Conservation (phyloP, 2,797 vertebrate genomes). For the Hydrolagus colliei region DNA sequence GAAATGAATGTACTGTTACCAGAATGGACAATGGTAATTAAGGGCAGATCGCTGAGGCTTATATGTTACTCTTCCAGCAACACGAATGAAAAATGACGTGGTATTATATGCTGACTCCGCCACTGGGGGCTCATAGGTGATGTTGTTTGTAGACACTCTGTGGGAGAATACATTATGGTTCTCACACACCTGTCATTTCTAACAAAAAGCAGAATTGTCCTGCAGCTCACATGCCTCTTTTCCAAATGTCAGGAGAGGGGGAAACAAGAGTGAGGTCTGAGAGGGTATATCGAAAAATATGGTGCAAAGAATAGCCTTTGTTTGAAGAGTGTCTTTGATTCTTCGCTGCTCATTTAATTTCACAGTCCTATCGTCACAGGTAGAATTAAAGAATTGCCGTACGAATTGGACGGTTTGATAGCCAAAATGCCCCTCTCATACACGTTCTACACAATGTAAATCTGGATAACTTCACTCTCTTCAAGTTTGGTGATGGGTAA, state of each 20-base stretch:
- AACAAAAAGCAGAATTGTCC: neutral
- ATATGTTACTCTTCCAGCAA: too few species aligned
- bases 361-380: too few species aligned
- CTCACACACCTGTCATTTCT: neutral
- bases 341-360: neutral
- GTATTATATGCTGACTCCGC: too few species aligned
- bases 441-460: too few species aligned
- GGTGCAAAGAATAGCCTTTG: neutral
- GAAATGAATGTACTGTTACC: too few species aligned
- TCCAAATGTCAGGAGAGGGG: neutral
- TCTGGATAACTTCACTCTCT: neutral
- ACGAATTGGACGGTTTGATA: too few species aligned
- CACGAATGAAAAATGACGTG: too few species aligned
- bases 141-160: neutral
- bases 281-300: neutral
- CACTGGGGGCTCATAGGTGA: neutral
- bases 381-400: too few species aligned
- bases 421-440: too few species aligned
- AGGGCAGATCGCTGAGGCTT: too few species aligned
- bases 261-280: neutral
- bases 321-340: neutral
- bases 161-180: neutral
- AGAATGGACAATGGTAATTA: too few species aligned
- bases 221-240: too few species aligned
- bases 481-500: slow-evolving; percentile 32